Evolutionary conservation across 53 echinoderm and acorn worm genomes (phyloP).

Genomic region (Echinometra lucunter): DNA sequence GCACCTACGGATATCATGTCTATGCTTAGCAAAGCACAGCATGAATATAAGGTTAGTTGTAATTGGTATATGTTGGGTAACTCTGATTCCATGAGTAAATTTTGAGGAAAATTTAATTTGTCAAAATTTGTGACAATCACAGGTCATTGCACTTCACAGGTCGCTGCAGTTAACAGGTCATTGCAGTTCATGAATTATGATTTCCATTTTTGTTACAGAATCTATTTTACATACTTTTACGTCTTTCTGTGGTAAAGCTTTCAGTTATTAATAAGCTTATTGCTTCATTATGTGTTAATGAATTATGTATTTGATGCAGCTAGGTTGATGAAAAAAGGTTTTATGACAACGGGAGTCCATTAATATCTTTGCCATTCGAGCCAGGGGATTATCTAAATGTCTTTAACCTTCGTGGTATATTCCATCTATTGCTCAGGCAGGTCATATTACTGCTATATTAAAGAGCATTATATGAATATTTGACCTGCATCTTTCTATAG

Average conservation of each 20-base stretch:
- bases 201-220: not conserved
- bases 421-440: not conserved
- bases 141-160: not conserved
- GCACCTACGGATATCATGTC: slow-evolving; percentile 83
- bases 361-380: not conserved
- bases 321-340: too few relatives aligned
- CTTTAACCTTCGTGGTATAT: not conserved
- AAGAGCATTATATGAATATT: slow-evolving; percentile 5
- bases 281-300: not conserved
- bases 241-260: not conserved
- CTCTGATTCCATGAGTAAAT: slow-evolving; percentile 19
- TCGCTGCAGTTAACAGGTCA: not conserved
- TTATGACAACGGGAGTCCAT: too few relatives aligned
- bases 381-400: not conserved
- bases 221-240: not conserved
- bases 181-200: not conserved
- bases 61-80: not conserved
- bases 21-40: slow-evolving; percentile 95
- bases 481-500: not conserved
- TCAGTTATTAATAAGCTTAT: not conserved
- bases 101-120: not conserved
- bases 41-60: slow-evolving; percentile 76
- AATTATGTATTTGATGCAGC: not conserved
- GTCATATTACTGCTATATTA: not conserved
- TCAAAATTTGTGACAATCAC: not conserved